phyloP scores from a whole-genome alignment of 2,797 vertebrate genomes.

The Rhyacichthys aspro region DNA sequence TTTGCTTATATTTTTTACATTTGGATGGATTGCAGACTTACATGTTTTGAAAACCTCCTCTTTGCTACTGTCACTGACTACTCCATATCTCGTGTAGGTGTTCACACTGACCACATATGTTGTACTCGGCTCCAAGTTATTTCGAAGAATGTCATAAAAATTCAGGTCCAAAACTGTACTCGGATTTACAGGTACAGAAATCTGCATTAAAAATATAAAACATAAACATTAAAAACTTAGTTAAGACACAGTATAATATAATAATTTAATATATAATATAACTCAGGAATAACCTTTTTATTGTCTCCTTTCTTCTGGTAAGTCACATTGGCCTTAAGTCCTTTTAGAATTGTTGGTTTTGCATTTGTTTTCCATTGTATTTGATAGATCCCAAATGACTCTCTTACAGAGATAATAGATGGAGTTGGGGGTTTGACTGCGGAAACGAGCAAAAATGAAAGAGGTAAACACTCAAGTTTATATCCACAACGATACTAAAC shows the following conservation, averaged over 20 bases:
- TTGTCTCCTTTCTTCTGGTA: constrained; percentile 43
- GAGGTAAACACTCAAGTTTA: neutral
- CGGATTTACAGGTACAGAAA: fast-evolving
- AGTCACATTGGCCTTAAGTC: fast-evolving
- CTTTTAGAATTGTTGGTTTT: fast-evolving
- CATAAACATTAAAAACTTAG: neutral
- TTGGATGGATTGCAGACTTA: constrained; percentile 31
- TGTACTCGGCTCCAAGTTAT: constrained; percentile 4
- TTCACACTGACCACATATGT: constrained; percentile 53
- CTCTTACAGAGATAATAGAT: constrained; percentile 13
- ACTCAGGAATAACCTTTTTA: constrained; percentile 11
- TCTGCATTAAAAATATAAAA: constrained; percentile 18
- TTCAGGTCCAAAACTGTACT: fast-evolving
- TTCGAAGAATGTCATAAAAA: constrained; percentile 17
- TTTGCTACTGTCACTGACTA: constrained; percentile 42
- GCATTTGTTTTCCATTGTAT: constrained; percentile 44
- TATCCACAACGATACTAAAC: too few relatives aligned
- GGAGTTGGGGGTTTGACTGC: constrained; percentile 63
- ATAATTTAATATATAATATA: neutral
- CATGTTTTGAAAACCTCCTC: constrained; percentile 42
- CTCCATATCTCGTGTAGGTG: fast-evolving
- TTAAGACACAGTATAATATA: neutral
- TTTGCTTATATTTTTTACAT: neutral
- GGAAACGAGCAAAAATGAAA: neutral
- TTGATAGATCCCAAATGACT: constrained; percentile 20